These are phyloP conservation scores for Epinotia nisella DNA, from an alignment of 2,888 invertebrate genomes.

Conservation along the genomic window DNA sequence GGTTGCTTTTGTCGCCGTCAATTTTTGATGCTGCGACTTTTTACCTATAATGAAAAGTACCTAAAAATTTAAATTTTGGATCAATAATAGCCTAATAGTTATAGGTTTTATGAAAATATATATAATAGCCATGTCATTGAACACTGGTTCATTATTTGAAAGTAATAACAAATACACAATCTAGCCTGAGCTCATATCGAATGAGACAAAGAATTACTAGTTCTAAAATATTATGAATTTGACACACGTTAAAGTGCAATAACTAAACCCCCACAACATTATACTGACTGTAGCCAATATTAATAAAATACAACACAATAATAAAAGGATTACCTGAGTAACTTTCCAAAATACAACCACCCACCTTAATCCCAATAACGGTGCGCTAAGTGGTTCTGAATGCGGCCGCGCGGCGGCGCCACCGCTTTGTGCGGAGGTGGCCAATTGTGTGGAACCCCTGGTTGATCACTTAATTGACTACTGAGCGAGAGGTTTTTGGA, in stretches of 20 bases:
- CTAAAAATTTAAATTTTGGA: neutral
- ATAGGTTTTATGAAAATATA: neutral
- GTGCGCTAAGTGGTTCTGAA: slow-evolving; percentile 38
- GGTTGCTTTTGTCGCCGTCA: slow-evolving; percentile 47
- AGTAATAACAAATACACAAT: neutral
- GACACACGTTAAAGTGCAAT: neutral
- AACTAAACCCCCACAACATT: neutral
- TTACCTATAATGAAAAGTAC: slow-evolving; percentile 18
- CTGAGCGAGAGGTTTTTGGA: slow-evolving; percentile 72
- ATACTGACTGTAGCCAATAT: neutral
- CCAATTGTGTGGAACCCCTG: slow-evolving; percentile 83
- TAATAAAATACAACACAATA: slow-evolving; percentile 19
- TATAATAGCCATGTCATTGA: neutral
- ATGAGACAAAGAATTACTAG: neutral
- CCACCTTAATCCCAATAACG: slow-evolving; percentile 34
- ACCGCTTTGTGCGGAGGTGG: slow-evolving; percentile 79
- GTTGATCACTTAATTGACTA: slow-evolving; percentile 84
- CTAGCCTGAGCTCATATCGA: neutral
- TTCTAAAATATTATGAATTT: neutral
- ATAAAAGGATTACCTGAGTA: slow-evolving; percentile 6
- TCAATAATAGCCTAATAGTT: too few species aligned
- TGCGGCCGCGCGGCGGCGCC: slow-evolving; percentile 63
- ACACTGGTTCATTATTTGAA: neutral
- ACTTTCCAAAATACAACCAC: slow-evolving; percentile 23
- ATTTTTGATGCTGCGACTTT: slow-evolving; percentile 40